A percentile compares a stretch with the other conserved stretches of the same genome.
These are phyloP conservation scores for Drosophila ohnishii DNA, from an alignment of 1,140 invertebrate genomes.

Conservation along the genomic window DNA sequence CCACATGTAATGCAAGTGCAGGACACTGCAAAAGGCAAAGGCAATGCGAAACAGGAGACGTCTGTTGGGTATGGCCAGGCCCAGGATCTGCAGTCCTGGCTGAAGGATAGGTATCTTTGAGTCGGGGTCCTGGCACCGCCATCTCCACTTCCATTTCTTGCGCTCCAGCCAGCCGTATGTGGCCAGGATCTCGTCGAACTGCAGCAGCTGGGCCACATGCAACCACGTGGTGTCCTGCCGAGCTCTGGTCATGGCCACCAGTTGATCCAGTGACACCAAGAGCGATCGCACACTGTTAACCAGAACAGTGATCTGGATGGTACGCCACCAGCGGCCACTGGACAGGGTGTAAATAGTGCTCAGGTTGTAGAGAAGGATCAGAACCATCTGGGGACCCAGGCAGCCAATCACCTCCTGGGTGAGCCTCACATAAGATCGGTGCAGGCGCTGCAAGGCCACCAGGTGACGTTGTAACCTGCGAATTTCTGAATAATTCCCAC, in stretches of 20 bases:
- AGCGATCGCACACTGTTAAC: slow-evolving; percentile 42
- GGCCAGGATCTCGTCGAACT: slow-evolving; percentile 42
- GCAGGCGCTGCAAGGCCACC: slow-evolving; percentile 30
- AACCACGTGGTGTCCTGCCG: slow-evolving; percentile 42
- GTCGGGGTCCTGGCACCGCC: slow-evolving; percentile 1
- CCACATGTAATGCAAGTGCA: slow-evolving; percentile 52
- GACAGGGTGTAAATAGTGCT: slow-evolving; percentile 52
- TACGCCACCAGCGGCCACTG: slow-evolving; percentile 28
- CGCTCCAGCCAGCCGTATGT: slow-evolving; percentile 47
- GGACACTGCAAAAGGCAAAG: slow-evolving; percentile 39
- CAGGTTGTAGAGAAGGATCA: slow-evolving; percentile 53
- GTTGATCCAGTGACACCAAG: slow-evolving; percentile 28
- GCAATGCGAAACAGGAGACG: slow-evolving; percentile 45
- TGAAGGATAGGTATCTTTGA: slow-evolving; percentile 26
- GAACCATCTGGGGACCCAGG: slow-evolving; percentile 44
- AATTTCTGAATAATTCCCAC: slow-evolving; percentile 27
- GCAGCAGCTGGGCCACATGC: slow-evolving; percentile 36
- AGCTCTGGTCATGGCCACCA: slow-evolving; percentile 13
- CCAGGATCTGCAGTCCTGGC: slow-evolving; percentile 35
- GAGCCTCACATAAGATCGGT: slow-evolving; percentile 34
- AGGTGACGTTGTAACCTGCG: slow-evolving; percentile 21
- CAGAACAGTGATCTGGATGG: slow-evolving; percentile 26
- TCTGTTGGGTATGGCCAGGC: slow-evolving; percentile 48
- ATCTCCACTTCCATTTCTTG: slow-evolving; percentile 9
- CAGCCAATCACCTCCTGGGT: slow-evolving; percentile 44